Evolutionary conservation across 2,113 vertebrate species (phyloP).

Genomic region (Chamaea fasciata): DNA sequence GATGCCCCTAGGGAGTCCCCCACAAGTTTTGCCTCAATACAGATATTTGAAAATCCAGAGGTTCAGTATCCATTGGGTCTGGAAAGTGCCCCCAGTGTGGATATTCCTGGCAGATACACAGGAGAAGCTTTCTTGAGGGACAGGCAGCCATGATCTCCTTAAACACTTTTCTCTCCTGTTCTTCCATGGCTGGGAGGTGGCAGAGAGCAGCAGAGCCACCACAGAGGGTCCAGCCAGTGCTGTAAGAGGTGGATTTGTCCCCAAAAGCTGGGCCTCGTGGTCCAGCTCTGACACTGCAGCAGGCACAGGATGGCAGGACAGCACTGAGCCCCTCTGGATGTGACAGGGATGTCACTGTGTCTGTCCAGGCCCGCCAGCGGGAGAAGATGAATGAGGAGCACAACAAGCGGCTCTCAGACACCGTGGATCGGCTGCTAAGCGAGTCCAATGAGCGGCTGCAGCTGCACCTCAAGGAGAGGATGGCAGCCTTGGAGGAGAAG

Average conservation of each 20-base stretch:
- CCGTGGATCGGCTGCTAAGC: conserved; percentile 91
- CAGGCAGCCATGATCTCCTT: neutral
- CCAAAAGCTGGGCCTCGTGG: neutral
- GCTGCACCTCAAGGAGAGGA: conserved; percentile 94
- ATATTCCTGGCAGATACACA: neutral
- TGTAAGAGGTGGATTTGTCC: neutral
- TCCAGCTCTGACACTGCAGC: neutral
- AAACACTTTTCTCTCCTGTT: neutral
- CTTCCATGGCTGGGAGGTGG: neutral
- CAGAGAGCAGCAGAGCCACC: neutral
- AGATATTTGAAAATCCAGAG: neutral
- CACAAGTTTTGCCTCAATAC: neutral
- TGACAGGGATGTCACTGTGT: neutral
- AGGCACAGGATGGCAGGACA: neutral
- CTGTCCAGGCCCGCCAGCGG: conserved; percentile 87
- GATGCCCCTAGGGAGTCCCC: neutral
- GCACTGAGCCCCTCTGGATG: neutral
- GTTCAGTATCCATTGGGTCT: fast-evolving
- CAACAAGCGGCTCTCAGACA: conserved; percentile 93
- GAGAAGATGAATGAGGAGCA: conserved; percentile 99
- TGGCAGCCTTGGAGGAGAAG: conserved; percentile 96
- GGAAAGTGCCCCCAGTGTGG: neutral
- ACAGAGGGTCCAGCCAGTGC: neutral
- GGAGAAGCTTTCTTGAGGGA: neutral
- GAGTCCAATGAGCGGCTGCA: conserved; percentile 94